A percentile compares a stretch with the other conserved stretches of the same genome.
Conservation (phyloP, 2,113 vertebrate genomes). For the Corydoras sp. region DNA sequence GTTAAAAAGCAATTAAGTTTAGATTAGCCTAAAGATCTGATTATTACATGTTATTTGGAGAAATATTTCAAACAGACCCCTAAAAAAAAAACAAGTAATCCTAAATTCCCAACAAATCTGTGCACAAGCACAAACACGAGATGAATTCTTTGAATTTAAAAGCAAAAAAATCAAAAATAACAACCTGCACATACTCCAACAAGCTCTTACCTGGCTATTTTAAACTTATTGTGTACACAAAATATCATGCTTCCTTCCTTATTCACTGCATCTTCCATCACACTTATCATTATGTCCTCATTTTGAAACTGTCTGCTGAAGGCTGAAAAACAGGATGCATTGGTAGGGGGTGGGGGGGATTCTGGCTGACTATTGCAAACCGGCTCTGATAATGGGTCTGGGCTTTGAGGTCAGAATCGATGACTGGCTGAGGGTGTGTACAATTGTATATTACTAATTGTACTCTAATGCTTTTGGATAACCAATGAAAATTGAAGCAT, state of each 20-base stretch:
- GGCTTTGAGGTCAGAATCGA: constrained; percentile 12
- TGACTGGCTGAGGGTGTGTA: constrained; percentile 3
- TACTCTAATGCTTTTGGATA: too few species aligned
- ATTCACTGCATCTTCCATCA: constrained; percentile 16
- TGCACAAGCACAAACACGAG: background rate
- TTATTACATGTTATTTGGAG: background rate
- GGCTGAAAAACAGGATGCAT: constrained; percentile 47
- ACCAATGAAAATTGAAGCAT: too few species aligned
- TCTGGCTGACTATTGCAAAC: constrained; percentile 39
- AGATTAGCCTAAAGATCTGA: background rate
- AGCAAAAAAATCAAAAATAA: background rate
- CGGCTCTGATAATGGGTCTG: constrained; percentile 20
- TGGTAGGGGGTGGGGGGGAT: constrained; percentile 24
- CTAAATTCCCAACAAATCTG: background rate
- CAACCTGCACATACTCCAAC: background rate
- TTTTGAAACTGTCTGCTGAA: constrained; percentile 14
- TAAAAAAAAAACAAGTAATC: background rate
- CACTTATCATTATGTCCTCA: constrained; percentile 17
- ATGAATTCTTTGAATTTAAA: background rate
- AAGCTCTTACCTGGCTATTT: background rate
- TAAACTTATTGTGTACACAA: constrained; percentile 16
- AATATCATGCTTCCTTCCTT: constrained; percentile 29
- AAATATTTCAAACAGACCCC: background rate
- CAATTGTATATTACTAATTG: background rate
- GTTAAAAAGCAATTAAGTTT: constrained; percentile 1